Conservation (phyloP, 2,113 vertebrate species). For the Hippotragus niger region DNA sequence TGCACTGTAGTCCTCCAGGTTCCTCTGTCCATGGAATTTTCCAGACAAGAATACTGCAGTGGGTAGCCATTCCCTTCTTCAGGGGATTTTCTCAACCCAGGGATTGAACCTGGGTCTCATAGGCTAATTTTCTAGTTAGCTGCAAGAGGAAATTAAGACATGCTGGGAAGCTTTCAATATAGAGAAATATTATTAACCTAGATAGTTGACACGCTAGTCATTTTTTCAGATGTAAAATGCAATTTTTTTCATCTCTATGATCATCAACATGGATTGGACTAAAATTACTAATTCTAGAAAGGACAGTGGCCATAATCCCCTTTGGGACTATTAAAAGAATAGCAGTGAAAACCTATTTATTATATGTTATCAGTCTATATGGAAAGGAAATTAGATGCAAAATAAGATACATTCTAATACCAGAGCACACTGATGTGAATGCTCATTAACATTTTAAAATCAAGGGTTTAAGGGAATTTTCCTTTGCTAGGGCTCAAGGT, state of each 20-base stretch:
- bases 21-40: neutral
- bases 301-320: slow-evolving; percentile 42
- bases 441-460: slow-evolving; percentile 36
- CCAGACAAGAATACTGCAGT: neutral
- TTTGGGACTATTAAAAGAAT: slow-evolving; percentile 43
- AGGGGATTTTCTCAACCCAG: neutral
- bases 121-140: slow-evolving; percentile 64
- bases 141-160: slow-evolving; percentile 56
- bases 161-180: slow-evolving; percentile 50
- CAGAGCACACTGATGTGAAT: neutral
- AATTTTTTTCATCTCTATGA: slow-evolving; percentile 39
- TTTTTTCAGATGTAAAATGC: slow-evolving; percentile 58
- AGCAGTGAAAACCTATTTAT: slow-evolving; percentile 50
- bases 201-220: slow-evolving; percentile 8
- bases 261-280: slow-evolving; percentile 23
- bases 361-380: slow-evolving; percentile 54
- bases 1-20: neutral
- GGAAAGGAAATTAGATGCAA: slow-evolving; percentile 40
- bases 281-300: slow-evolving; percentile 68
- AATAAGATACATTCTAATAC: slow-evolving; percentile 24
- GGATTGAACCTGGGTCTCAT: neutral
- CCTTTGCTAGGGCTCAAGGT: neutral
- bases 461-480: slow-evolving; percentile 47
- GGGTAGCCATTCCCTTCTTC: neutral
- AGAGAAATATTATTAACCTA: slow-evolving; percentile 9